These are phyloP conservation scores for Platycheirus rosarum DNA, from an alignment of 2,888 invertebrate species.

Conservation along the genomic window DNA sequence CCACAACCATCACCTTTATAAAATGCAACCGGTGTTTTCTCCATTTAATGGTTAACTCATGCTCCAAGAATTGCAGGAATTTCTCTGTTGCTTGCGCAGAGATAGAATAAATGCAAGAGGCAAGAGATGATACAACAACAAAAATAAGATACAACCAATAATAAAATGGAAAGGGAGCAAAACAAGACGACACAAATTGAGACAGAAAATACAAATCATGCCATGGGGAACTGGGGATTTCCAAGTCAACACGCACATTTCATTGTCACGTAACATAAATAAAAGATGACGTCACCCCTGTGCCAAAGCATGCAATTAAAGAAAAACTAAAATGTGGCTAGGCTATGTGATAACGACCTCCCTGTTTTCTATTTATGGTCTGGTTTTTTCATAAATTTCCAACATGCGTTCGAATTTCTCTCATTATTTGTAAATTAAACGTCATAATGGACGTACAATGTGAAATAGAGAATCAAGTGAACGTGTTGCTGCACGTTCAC, in stretches of 20 bases:
- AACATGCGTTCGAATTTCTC: background rate
- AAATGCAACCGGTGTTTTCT: conserved; percentile 63
- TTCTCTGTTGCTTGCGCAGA: conserved; percentile 12
- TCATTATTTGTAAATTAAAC: conserved; percentile 2
- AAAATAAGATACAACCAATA: conserved; percentile 6
- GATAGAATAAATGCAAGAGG: too few species aligned
- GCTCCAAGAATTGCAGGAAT: conserved; percentile 65
- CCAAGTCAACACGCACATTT: conserved; percentile 56
- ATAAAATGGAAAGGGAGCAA: background rate
- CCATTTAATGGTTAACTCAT: conserved; percentile 55
- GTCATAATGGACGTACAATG: conserved; percentile 16
- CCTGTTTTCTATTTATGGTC: too few species aligned
- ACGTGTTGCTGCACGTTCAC: conserved; percentile 60
- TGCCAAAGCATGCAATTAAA: background rate
- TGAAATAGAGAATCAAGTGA: conserved; percentile 31
- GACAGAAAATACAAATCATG: conserved; percentile 23
- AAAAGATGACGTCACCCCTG: conserved; percentile 59
- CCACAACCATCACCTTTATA: background rate
- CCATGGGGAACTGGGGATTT: conserved; percentile 58
- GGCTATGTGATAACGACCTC: too few species aligned
- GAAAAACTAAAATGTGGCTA: background rate
- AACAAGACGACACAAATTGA: background rate
- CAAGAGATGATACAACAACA: too few species aligned
- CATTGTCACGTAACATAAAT: conserved; percentile 59
- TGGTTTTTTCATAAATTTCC: background rate